Percentiles rank a stretch among this genome's conserved stretches.
phyloP scores from a whole-genome alignment of 2,888 invertebrate genomes.

The Yponomeuta plumbellus region DNA sequence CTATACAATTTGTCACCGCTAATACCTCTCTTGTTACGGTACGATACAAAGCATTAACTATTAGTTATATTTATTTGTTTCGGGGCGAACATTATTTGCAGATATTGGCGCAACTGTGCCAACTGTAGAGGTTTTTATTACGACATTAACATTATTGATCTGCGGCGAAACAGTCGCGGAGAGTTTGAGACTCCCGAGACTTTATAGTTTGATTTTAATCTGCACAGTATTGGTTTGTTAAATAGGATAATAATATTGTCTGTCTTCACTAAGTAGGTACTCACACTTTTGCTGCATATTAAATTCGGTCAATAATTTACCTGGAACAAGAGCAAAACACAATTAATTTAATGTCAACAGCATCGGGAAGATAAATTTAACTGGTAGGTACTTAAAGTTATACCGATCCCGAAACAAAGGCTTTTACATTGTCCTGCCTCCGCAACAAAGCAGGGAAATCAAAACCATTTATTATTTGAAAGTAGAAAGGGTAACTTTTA shows the following conservation, averaged over 20 bases:
- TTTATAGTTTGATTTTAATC: too few species aligned
- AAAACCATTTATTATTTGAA: constrained; percentile 7
- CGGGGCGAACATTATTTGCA: constrained; percentile 5
- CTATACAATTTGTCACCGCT: constrained; percentile 30
- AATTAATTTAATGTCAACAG: background rate
- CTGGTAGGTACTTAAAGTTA: background rate
- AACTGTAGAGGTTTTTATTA: background rate
- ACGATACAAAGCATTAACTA: constrained; percentile 5
- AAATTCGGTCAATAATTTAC: constrained; percentile 18
- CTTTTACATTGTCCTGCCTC: background rate
- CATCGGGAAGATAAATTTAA: background rate
- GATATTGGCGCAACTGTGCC: background rate
- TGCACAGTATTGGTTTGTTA: too few species aligned
- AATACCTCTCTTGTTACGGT: constrained; percentile 27
- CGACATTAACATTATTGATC: background rate
- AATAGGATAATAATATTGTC: too few species aligned
- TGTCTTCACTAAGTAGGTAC: background rate
- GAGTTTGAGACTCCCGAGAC: background rate
- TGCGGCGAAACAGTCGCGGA: background rate
- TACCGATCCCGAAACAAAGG: background rate
- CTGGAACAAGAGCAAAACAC: constrained; percentile 7
- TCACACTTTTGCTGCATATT: background rate
- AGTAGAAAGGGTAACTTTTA: constrained; percentile 7
- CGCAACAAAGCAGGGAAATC: constrained; percentile 19
- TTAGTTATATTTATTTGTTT: constrained; percentile 10